A percentile compares a stretch with the other conserved stretches of the same genome.
phyloP scores from a whole-genome alignment of 2,888 invertebrate genomes.

The Cancer borealis region DNA sequence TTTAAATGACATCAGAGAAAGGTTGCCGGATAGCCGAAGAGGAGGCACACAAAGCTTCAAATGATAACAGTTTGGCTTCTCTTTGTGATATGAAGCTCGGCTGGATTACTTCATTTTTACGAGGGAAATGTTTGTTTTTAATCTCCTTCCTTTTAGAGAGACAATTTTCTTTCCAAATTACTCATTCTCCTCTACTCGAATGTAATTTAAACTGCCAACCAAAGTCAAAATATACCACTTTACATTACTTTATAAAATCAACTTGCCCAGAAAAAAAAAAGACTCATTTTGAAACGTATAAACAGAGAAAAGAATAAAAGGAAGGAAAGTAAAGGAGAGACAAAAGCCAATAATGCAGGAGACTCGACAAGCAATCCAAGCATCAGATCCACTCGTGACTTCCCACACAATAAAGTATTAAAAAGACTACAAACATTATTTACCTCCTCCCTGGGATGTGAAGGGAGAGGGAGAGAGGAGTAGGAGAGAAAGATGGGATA shows the following conservation, averaged over 20 bases:
- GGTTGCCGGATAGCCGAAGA: background rate
- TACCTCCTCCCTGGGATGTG: background rate
- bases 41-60: background rate
- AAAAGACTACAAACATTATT: conserved; percentile 27
- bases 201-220: background rate
- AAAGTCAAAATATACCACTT: conserved; percentile 11
- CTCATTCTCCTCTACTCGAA: background rate
- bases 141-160: background rate
- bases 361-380: background rate
- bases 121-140: conserved; percentile 4
- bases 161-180: background rate
- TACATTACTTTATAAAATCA: background rate
- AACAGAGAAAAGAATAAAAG: background rate
- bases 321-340: background rate
- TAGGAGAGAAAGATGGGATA: background rate
- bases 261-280: background rate
- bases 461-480: background rate
- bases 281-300: background rate
- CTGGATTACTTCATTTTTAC: background rate
- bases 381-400: conserved; percentile 16
- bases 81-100: conserved; percentile 16
- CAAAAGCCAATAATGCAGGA: conserved; percentile 9
- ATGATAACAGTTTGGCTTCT: background rate
- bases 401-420: conserved; percentile 37
- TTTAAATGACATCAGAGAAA: background rate